A percentile compares a stretch with the other conserved stretches of the same genome.
Evolutionary conservation across 2,888 invertebrate genomes (phyloP).

Genomic region (Aphrophora alni): DNA sequence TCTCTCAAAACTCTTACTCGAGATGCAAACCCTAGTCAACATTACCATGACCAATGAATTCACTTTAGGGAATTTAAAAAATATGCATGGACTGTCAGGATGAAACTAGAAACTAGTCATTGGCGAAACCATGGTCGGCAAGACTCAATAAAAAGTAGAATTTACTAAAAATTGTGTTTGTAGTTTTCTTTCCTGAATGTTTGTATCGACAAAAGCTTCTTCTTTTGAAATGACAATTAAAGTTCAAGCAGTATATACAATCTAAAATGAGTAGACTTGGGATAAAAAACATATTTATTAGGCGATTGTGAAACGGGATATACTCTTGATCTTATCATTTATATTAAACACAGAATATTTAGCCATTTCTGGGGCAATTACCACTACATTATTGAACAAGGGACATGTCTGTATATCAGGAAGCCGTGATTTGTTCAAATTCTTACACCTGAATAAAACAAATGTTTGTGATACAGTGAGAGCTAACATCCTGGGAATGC

Average conservation of each 20-base stretch:
- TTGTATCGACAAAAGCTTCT: conserved; percentile 49
- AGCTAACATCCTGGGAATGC: neutral
- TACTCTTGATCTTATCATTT: conserved; percentile 46
- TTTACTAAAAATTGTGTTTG: too few relatives aligned
- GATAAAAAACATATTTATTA: conserved; percentile 48
- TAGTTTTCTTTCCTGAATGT: too few relatives aligned
- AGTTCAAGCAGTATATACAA: conserved; percentile 50
- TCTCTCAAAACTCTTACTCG: too few relatives aligned
- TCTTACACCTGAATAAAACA: conserved; percentile 34
- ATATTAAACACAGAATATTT: conserved; percentile 33
- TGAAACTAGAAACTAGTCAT: too few relatives aligned
- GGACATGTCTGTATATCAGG: conserved; percentile 39
- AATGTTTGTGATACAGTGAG: conserved; percentile 33
- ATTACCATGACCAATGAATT: too few relatives aligned
- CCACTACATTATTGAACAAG: conserved; percentile 43
- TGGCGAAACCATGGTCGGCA: too few relatives aligned
- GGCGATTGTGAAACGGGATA: conserved; percentile 47
- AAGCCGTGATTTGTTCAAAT: conserved; percentile 36
- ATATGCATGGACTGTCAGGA: too few relatives aligned
- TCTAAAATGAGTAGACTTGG: conserved; percentile 49
- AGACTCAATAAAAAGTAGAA: too few relatives aligned
- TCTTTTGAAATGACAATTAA: conserved; percentile 47
- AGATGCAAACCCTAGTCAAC: too few relatives aligned
- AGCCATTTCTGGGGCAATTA: conserved; percentile 45
- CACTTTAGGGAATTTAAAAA: too few relatives aligned